phyloP scores from a whole-genome alignment of 2,797 vertebrate species.

The Megaceryle alcyon region DNA sequence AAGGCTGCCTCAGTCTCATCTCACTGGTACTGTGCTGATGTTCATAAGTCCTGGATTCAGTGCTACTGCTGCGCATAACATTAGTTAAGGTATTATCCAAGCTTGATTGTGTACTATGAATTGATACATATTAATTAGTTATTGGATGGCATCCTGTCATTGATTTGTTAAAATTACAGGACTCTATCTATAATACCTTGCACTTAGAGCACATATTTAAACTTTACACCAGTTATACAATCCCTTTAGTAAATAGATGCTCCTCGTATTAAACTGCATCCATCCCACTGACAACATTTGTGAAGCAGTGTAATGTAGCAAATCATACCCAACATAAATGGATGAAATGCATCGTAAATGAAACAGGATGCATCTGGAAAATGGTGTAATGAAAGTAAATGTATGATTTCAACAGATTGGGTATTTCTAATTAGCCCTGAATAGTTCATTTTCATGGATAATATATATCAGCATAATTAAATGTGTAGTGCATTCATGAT shows the following conservation, averaged over 20 bases:
- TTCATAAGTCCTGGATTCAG: not conserved
- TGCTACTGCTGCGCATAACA: not conserved
- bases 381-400: not conserved
- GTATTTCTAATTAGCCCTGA: slow-evolving; percentile 13
- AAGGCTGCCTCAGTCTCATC: not conserved
- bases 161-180: not conserved
- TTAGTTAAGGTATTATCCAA: not conserved
- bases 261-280: not conserved
- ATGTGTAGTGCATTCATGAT: not conserved
- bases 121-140: not conserved
- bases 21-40: not conserved
- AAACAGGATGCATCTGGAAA: slow-evolving; percentile 10
- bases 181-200: not conserved
- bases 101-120: not conserved
- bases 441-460: not conserved
- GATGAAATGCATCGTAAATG: not conserved
- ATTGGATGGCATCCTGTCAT: not conserved
- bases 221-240: not conserved
- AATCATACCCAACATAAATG: not conserved
- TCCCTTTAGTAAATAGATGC: not conserved
- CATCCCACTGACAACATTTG: not conserved
- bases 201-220: not conserved
- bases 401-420: slow-evolving; percentile 10
- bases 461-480: not conserved
- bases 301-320: not conserved